A percentile compares a stretch with the other conserved stretches of the same genome.
phyloP scores from a whole-genome alignment of 2,113 vertebrate genomes.

The Leptocoma aspasia region DNA sequence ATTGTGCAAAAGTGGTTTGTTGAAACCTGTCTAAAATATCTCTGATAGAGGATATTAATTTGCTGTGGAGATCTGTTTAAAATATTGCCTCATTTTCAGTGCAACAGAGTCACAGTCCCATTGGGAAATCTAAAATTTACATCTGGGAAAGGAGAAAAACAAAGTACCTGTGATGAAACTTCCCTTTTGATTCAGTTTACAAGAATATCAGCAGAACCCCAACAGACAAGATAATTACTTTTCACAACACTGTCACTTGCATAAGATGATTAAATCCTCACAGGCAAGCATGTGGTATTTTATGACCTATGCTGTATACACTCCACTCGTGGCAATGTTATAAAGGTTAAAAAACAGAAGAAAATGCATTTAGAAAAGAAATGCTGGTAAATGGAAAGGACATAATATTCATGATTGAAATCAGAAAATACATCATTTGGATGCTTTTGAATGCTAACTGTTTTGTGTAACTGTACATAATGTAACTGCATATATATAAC shows the following conservation, averaged over 20 bases:
- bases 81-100: conserved; percentile 22
- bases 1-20: not conserved
- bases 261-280: not conserved
- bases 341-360: not conserved
- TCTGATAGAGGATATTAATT: not conserved
- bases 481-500: not conserved
- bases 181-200: not conserved
- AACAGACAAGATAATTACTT: not conserved
- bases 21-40: conserved; percentile 14
- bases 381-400: not conserved
- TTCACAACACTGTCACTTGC: not conserved
- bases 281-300: not conserved
- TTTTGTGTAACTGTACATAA: not conserved
- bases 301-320: not conserved
- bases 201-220: not conserved
- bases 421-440: not conserved
- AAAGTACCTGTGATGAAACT: not conserved
- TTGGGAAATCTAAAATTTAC: not conserved
- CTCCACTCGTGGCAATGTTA: not conserved
- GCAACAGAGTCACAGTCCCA: not conserved
- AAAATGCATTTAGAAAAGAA: not conserved
- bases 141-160: not conserved
- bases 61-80: conserved; percentile 16
- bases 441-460: not conserved
- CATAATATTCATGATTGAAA: not conserved